These are phyloP conservation scores for Percina caprodes DNA, from an alignment of 2,113 vertebrate species.

Conservation along the genomic window DNA sequence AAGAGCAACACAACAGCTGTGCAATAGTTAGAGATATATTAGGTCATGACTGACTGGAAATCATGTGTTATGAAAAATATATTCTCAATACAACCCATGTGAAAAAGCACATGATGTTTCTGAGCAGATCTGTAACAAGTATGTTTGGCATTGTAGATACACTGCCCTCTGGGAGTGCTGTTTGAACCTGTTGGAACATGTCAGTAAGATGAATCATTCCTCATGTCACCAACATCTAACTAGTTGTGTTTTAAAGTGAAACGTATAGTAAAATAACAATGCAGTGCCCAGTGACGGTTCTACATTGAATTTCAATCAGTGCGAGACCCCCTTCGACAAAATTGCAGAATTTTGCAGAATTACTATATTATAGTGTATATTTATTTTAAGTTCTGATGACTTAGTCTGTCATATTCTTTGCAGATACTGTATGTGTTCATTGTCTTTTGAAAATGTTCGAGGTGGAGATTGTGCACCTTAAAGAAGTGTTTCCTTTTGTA, in stretches of 20 bases:
- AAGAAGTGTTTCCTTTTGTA: too few species aligned
- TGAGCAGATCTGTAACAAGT: not conserved
- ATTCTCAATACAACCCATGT: not conserved
- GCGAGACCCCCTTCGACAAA: too few species aligned
- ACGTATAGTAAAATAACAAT: not conserved
- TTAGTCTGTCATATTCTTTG: too few species aligned
- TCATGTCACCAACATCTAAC: not conserved
- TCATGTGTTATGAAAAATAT: not conserved
- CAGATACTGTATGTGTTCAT: too few species aligned
- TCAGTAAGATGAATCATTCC: constrained; percentile 1
- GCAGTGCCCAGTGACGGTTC: not conserved
- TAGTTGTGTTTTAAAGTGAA: not conserved
- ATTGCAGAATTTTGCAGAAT: too few species aligned
- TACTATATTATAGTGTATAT: too few species aligned
- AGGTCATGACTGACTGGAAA: not conserved
- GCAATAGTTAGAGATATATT: constrained; percentile 16
- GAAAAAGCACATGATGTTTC: constrained; percentile 8
- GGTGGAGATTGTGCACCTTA: too few species aligned
- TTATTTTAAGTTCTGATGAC: too few species aligned
- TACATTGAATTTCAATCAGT: too few species aligned
- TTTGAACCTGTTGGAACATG: not conserved
- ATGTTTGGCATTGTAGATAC: not conserved
- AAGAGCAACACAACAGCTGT: constrained; percentile 42
- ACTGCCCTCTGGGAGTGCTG: not conserved
- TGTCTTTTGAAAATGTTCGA: too few species aligned